A percentile compares a stretch with the other conserved stretches of the same genome.
Conservation (phyloP, 2,113 vertebrate genomes). For the Crocuta crocuta region DNA sequence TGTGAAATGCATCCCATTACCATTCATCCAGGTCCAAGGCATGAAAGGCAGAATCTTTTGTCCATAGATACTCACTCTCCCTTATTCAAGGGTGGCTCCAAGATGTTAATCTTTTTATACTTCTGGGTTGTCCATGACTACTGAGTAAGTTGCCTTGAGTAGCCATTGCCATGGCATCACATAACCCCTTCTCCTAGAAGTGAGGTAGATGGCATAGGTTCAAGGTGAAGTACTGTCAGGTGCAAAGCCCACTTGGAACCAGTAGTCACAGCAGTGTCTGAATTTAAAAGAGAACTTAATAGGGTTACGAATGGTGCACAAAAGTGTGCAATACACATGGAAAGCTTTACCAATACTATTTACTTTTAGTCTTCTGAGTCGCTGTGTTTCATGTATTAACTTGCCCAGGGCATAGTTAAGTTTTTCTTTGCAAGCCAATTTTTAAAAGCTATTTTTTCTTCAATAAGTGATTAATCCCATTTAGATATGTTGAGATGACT, state of each 20-base stretch:
- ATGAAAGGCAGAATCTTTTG: background rate
- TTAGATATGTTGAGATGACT: background rate
- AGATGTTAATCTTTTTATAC: background rate
- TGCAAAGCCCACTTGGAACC: background rate
- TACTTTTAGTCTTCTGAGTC: background rate
- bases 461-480: background rate
- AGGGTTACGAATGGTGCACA: background rate
- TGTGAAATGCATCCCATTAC: background rate
- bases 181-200: background rate
- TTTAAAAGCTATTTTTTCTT: background rate
- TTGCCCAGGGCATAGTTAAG: background rate
- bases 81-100: background rate
- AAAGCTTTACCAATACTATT: background rate
- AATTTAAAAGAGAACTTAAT: background rate
- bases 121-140: background rate
- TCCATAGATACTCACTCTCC: background rate
- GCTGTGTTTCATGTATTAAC: background rate
- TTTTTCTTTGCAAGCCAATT: background rate
- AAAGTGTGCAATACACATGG: background rate
- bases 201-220: background rate
- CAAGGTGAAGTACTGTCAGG: background rate
- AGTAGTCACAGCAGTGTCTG: background rate
- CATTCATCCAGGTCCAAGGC: background rate
- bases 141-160: background rate
- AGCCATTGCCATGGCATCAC: background rate